phyloP scores from a whole-genome alignment of 2,888 invertebrate species.

The Adelognathus sp. region DNA sequence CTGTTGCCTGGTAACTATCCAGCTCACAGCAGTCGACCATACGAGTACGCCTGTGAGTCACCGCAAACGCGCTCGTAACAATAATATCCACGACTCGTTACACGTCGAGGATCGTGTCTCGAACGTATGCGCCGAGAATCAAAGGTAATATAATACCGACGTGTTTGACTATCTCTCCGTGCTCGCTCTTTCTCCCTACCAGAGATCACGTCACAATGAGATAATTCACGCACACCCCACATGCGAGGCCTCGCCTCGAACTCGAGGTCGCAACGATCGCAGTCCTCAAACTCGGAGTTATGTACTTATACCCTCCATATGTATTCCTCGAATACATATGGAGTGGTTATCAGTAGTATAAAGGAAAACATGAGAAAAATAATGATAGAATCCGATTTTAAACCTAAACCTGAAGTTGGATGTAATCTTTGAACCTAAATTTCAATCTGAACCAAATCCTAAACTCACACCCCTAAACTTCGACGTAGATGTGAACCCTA shows the following conservation, averaged over 20 bases:
- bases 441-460: too few species aligned
- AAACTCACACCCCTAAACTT: too few species aligned
- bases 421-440: too few species aligned
- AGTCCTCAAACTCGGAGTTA: neutral
- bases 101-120: conserved; percentile 16
- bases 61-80: conserved; percentile 24
- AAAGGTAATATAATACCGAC: conserved; percentile 1
- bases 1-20: conserved; percentile 27
- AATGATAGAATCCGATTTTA: too few species aligned
- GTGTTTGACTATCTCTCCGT: conserved; percentile 10
- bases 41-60: conserved; percentile 38
- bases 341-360: too few species aligned
- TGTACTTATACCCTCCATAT: neutral
- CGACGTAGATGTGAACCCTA: too few species aligned
- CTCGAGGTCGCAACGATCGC: conserved; percentile 25
- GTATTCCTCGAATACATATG: neutral
- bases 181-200: neutral
- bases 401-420: too few species aligned
- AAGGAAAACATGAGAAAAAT: too few species aligned
- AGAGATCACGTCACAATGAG: conserved; percentile 28
- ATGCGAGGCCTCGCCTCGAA: neutral
- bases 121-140: conserved; percentile 41
- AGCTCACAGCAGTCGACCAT: neutral
- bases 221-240: conserved; percentile 46
- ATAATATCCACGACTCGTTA: conserved; percentile 24